Percentiles rank a stretch among this genome's conserved stretches.
phyloP scores from a whole-genome alignment of 2,888 invertebrate genomes.

The Branchellion lobata region DNA sequence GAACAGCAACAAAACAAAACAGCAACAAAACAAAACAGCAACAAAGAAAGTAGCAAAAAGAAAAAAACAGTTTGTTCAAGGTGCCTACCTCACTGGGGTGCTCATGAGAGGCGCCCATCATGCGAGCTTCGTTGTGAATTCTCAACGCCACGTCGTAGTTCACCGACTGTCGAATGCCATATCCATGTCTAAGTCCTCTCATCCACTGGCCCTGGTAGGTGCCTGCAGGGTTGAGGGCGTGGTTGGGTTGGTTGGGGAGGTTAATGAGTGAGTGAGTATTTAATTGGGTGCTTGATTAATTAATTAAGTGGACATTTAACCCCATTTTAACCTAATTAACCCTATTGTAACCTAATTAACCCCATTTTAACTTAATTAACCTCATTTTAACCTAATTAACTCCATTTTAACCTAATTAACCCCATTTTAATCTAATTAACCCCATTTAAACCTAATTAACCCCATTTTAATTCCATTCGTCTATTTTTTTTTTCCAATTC shows the following conservation, averaged over 20 bases:
- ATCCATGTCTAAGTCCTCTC: constrained; percentile 95
- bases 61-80: not conserved
- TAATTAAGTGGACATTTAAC: not conserved
- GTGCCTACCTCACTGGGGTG: not conserved
- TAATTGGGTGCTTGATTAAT: too few species aligned
- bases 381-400: too few species aligned
- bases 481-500: too few species aligned
- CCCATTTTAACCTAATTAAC: not conserved
- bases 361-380: too few species aligned
- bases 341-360: too few species aligned
- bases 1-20: too few species aligned
- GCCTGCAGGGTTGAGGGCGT: constrained; percentile 56
- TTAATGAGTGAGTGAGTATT: not conserved
- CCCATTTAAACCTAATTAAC: too few species aligned
- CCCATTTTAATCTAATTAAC: too few species aligned
- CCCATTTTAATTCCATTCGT: too few species aligned
- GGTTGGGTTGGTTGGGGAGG: not conserved
- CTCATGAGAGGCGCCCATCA: not conserved
- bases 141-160: constrained; percentile 95
- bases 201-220: constrained; percentile 93
- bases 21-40: constrained; percentile 65
- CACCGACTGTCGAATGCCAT: constrained; percentile 93
- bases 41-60: not conserved
- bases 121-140: constrained; percentile 67
- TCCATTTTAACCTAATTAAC: too few species aligned